A percentile compares a stretch with the other conserved stretches of the same genome.
Conservation (phyloP, 2,888 invertebrate genomes). For the Cacoxenus indagator region DNA sequence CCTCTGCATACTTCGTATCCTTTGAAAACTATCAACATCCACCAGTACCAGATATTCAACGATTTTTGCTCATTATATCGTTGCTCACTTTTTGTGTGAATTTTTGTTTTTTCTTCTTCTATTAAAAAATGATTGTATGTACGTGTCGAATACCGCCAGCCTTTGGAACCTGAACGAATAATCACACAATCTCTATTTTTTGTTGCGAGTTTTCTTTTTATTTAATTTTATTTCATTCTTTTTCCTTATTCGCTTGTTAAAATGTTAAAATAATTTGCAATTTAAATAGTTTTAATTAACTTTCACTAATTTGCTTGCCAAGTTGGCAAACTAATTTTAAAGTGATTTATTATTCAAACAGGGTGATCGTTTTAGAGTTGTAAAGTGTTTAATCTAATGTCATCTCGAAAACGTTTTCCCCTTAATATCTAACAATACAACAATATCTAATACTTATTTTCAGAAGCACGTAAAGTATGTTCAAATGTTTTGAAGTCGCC, state of each 20-base stretch:
- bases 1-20: background rate
- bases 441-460: too few species aligned
- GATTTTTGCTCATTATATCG: background rate
- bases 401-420: too few species aligned
- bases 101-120: background rate
- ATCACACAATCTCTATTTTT: background rate
- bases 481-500: too few species aligned
- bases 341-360: constrained; percentile 64
- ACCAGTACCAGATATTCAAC: constrained; percentile 8
- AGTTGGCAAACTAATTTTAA: constrained; percentile 62
- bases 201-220: background rate
- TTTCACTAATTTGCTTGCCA: constrained; percentile 51
- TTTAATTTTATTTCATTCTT: background rate
- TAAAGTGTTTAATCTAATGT: too few species aligned
- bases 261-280: constrained; percentile 63
- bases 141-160: too few species aligned
- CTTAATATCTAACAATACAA: too few species aligned
- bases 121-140: too few species aligned
- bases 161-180: too few species aligned
- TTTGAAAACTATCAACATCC: constrained; percentile 1
- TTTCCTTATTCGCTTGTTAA: constrained; percentile 38
- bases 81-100: background rate
- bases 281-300: constrained; percentile 65
- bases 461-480: too few species aligned
- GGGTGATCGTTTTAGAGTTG: constrained; percentile 28